Conservation (phyloP, 2,113 vertebrate species). For the Halcyon senegalensis region DNA sequence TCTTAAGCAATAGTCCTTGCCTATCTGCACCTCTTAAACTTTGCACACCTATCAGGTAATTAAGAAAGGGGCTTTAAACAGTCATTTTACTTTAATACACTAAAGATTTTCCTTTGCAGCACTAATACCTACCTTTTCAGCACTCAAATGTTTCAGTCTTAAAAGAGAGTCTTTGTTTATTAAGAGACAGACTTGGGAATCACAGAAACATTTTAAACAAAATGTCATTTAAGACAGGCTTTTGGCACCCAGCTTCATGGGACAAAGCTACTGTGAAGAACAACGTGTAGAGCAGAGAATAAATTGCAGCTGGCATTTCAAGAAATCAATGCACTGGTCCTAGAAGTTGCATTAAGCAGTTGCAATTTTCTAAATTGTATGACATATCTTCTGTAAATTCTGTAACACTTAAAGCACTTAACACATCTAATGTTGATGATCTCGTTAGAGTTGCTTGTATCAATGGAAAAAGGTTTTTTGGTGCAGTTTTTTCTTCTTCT, state of each 20-base stretch:
- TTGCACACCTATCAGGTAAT: background rate
- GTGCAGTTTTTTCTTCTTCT: background rate
- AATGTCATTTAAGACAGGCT: slow-evolving; percentile 4
- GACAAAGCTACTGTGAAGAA: slow-evolving; percentile 34
- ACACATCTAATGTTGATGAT: background rate
- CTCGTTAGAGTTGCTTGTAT: background rate
- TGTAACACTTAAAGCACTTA: slow-evolving; percentile 5
- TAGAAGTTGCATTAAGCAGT: background rate
- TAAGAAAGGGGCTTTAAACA: background rate
- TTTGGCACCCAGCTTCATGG: slow-evolving; percentile 6
- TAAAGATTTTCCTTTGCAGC: background rate
- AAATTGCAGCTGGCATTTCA: slow-evolving; percentile 24
- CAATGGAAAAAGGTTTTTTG: background rate
- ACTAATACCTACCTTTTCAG: slow-evolving; percentile 68
- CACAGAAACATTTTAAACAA: slow-evolving; percentile 27
- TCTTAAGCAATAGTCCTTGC: background rate
- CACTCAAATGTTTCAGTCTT: slow-evolving; percentile 34
- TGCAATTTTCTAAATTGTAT: background rate
- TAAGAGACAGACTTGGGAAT: slow-evolving; percentile 11
- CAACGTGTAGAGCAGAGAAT: background rate
- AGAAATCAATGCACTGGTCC: background rate
- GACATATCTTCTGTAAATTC: background rate
- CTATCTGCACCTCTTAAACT: background rate
- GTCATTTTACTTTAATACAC: background rate
- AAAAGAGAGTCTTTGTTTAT: slow-evolving; percentile 9